Evolutionary conservation across 2,113 vertebrate genomes (phyloP).

Genomic region (Tautogolabrus adspersus): DNA sequence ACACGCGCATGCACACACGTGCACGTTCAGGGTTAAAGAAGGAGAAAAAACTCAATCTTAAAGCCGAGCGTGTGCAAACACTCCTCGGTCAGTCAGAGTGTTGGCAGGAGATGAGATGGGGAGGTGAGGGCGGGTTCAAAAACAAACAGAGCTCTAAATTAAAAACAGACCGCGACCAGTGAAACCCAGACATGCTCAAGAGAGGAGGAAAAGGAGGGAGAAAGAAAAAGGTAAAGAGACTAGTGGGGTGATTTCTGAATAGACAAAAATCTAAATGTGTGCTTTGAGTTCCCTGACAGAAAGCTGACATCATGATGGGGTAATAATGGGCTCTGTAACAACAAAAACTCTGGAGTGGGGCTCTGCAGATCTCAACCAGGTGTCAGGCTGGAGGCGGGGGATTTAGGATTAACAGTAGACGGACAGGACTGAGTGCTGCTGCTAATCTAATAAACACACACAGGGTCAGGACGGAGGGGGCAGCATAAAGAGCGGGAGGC

Average conservation of each 20-base stretch:
- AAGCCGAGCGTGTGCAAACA: slow-evolving; percentile 58
- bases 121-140: slow-evolving; percentile 32
- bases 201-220: not conserved
- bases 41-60: slow-evolving; percentile 16
- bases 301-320: slow-evolving; percentile 58
- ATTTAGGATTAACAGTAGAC: slow-evolving; percentile 72
- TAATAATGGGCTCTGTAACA: slow-evolving; percentile 64
- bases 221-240: slow-evolving; percentile 8
- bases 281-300: slow-evolving; percentile 21
- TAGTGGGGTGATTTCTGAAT: slow-evolving; percentile 10
- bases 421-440: slow-evolving; percentile 51
- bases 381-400: slow-evolving; percentile 52
- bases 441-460: slow-evolving; percentile 70
- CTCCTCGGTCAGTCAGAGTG: slow-evolving; percentile 25
- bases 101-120: slow-evolving; percentile 67
- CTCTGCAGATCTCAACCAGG: slow-evolving; percentile 64
- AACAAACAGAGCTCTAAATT: slow-evolving; percentile 77
- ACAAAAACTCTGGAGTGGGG: slow-evolving; percentile 47
- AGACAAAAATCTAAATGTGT: not conserved
- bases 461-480: slow-evolving; percentile 22
- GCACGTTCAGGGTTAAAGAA: slow-evolving; percentile 16
- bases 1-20: slow-evolving; percentile 1
- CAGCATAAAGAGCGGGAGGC: slow-evolving; percentile 30
- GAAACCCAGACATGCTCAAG: slow-evolving; percentile 44
- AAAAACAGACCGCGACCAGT: slow-evolving; percentile 65